These are phyloP conservation scores for Ariopsis seemanni DNA, from an alignment of 2,113 vertebrate species.

Conservation along the genomic window DNA sequence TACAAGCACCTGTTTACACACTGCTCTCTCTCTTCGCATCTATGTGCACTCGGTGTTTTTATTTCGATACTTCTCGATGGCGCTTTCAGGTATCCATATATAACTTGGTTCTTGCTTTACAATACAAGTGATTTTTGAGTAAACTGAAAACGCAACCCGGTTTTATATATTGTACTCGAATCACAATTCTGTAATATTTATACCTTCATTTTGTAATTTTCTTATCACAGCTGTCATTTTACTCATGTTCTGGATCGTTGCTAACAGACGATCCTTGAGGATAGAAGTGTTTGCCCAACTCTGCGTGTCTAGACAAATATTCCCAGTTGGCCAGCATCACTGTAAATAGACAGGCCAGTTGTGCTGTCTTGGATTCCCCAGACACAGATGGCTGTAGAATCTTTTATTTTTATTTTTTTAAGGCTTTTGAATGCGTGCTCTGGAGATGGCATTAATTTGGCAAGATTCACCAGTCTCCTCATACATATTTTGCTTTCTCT, in stretches of 20 bases:
- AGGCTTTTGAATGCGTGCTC: not conserved
- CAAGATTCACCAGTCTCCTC: not conserved
- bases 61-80: not conserved
- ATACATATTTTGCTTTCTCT: not conserved
- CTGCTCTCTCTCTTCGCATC: not conserved
- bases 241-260: not conserved
- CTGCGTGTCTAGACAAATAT: not conserved
- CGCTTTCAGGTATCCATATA: not conserved
- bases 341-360: not conserved
- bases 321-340: not conserved
- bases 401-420: too few relatives aligned
- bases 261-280: too few relatives aligned
- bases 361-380: not conserved
- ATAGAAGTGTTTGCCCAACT: not conserved
- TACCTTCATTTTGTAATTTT: not conserved
- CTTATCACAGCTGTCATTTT: not conserved
- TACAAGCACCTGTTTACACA: slow-evolving; percentile 33
- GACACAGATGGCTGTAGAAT: not conserved
- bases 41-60: too few relatives aligned
- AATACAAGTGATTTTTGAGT: not conserved
- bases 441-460: not conserved
- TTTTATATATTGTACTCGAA: not conserved
- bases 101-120: not conserved
- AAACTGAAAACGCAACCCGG: not conserved
- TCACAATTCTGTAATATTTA: not conserved